These are phyloP conservation scores for Hylaeus anthracinus DNA, from an alignment of 1,140 invertebrate genomes.

Conservation along the genomic window DNA sequence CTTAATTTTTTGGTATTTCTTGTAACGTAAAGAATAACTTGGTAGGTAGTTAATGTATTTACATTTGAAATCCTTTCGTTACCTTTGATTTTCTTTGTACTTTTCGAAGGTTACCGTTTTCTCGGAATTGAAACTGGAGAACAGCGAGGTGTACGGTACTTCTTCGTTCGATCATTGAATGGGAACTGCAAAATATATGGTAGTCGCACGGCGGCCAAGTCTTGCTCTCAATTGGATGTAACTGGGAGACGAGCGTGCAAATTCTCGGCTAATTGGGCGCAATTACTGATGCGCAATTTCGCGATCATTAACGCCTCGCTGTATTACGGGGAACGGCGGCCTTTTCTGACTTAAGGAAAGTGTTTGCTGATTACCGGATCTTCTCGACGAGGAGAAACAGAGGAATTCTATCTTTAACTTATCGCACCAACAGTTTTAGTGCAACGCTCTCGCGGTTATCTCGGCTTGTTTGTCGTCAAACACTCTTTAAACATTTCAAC, in stretches of 20 bases:
- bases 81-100: neutral
- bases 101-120: neutral
- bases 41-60: neutral
- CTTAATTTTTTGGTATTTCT: neutral
- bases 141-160: neutral
- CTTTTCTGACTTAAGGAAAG: neutral
- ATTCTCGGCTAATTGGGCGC: slow-evolving; percentile 55
- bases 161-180: slow-evolving; percentile 6
- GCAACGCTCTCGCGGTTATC: too few relatives aligned
- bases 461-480: too few relatives aligned
- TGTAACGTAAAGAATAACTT: neutral
- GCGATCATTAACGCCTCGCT: slow-evolving; percentile 18
- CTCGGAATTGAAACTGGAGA: neutral
- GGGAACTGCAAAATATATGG: slow-evolving; percentile 23
- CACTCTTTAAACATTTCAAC: too few relatives aligned
- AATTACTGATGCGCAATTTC: slow-evolving; percentile 47
- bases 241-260: slow-evolving; percentile 51
- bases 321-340: slow-evolving; percentile 28
- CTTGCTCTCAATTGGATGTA: slow-evolving; percentile 55
- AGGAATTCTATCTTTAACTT: too few relatives aligned
- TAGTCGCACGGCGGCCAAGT: too few relatives aligned
- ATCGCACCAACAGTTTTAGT: too few relatives aligned
- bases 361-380: too few relatives aligned
- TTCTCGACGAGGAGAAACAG: too few relatives aligned
- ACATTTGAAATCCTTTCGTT: neutral